phyloP scores from a whole-genome alignment of 1,140 invertebrate species.

The Drosophila mojavensis region DNA sequence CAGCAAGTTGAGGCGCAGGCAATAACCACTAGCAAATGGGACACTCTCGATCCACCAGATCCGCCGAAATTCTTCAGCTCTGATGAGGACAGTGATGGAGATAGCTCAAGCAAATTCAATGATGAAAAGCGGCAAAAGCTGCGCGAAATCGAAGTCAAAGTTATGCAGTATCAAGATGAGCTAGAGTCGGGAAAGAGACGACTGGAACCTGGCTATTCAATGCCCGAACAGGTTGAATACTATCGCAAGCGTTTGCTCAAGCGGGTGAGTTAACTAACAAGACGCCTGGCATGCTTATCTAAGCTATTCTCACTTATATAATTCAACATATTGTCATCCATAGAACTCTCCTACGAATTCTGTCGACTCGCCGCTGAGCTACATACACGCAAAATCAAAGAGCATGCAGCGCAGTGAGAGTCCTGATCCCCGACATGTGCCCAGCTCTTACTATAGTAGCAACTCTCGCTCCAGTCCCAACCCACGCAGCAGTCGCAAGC shows the following conservation, averaged over 20 bases:
- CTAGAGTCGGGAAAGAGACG: conserved; percentile 93
- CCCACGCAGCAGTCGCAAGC: conserved; percentile 49
- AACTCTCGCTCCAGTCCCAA: conserved; percentile 48
- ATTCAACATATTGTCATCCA: background rate
- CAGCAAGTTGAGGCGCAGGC: conserved; percentile 91
- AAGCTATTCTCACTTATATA: background rate
- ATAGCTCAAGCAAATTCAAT: conserved; percentile 85
- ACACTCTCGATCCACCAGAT: conserved; percentile 85
- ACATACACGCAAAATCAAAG: conserved; percentile 54
- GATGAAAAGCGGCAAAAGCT: conserved; percentile 93
- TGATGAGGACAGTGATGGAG: conserved; percentile 68
- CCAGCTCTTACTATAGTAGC: conserved; percentile 20
- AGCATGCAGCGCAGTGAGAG: conserved; percentile 63
- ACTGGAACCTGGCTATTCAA: conserved; percentile 91
- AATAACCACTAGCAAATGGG: conserved; percentile 95
- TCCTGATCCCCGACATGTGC: conserved; percentile 30
- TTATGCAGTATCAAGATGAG: conserved; percentile 98
- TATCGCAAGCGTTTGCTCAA: conserved; percentile 95
- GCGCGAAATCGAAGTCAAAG: conserved; percentile 97
- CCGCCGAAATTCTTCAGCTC: conserved; percentile 78
- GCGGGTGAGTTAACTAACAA: conserved; percentile 86
- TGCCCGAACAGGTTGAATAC: conserved; percentile 94
- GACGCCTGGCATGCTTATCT: too few species aligned
- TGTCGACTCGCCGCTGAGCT: conserved; percentile 71
- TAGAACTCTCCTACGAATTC: conserved; percentile 51